Conservation (phyloP, 2,888 invertebrate genomes). For the Papilio gigon region DNA sequence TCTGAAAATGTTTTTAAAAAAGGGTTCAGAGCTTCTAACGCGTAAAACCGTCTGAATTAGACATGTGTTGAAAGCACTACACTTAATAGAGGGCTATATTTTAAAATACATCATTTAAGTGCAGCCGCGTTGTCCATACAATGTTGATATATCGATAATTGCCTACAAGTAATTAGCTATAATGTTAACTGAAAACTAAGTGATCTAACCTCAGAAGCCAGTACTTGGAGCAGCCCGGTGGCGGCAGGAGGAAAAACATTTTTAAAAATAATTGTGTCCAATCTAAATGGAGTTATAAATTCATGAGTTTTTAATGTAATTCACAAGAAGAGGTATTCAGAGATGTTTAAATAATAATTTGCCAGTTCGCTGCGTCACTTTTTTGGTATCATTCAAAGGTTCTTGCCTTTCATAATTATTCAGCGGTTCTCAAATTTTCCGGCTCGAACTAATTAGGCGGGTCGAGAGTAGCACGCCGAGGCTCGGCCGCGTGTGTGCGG, state of each 20-base stretch:
- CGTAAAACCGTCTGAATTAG: slow-evolving; percentile 69
- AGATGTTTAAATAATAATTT: slow-evolving; percentile 28
- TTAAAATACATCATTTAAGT: slow-evolving; percentile 18
- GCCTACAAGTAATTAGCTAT: too few relatives aligned
- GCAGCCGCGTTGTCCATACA: too few relatives aligned
- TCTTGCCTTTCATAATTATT: slow-evolving; percentile 55
- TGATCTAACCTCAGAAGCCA: too few relatives aligned
- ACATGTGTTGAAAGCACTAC: slow-evolving; percentile 79
- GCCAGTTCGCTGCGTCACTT: slow-evolving; percentile 36
- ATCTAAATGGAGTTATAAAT: not conserved
- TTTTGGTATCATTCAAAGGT: slow-evolving; percentile 42
- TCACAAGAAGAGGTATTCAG: slow-evolving; percentile 1
- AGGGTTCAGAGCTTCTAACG: slow-evolving; percentile 52
- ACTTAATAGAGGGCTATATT: slow-evolving; percentile 68
- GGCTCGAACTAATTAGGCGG: slow-evolving; percentile 50
- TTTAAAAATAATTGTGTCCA: not conserved
- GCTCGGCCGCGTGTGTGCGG: slow-evolving; percentile 6
- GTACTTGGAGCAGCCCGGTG: too few relatives aligned
- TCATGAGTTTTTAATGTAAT: not conserved
- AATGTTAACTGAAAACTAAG: too few relatives aligned
- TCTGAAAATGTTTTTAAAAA: slow-evolving; percentile 42
- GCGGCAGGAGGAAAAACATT: too few relatives aligned
- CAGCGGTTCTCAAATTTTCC: slow-evolving; percentile 59
- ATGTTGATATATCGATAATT: too few relatives aligned
- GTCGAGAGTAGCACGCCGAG: slow-evolving; percentile 24